Base-by-base conservation (phyloP, 2,888 invertebrate genomes). In the Drosophila neonasuta region DNA sequence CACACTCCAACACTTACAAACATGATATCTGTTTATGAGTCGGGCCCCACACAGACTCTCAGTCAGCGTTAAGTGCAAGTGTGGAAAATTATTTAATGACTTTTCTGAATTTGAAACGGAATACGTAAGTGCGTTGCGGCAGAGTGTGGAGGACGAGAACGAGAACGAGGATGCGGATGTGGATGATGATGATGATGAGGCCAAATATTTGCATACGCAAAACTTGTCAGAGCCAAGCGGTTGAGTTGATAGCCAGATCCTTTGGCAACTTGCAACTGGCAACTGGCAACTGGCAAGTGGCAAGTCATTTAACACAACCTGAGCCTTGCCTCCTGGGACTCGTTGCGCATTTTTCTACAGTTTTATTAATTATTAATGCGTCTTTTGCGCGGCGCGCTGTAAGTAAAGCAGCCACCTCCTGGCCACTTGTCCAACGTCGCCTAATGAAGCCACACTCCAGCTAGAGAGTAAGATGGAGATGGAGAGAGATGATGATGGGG, bases 1-100 rank as follows among this genome's bases (percentile, higher is more conserved):
- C 60, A 74, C 64, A 61, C 63, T 36, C 64, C 59, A 61, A 30
- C 42, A 48, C 49, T 39, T 55, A 32, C 13, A 55, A 42, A 45
- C 15, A 51, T 54, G 44, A 58, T 74, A 76, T 67, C 56, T 73
- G 66, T 59, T 70, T 77, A 61, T 68, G 55, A 66, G 59, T 44
- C 36, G n/a, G 34, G 7, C 20, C 39, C 44, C 15, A 32, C 54
- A 54, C 9, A 4, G 9, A 30, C 52, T 39, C 24, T 3, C 17
- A 36, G 34, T 11, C 49, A 48, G 24, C 71, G 61, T 77, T 80
- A 74, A 87, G 83, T 80, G 87, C 80, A 82, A 88, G 74, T 87
- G 86, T 82, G 73, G 80, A 86, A 87, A 88, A 86, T 88, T 83
- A 87, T 87, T 86, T 87, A 86, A 86, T 88, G 86, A 87, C 87